Evolutionary conservation across 2,888 invertebrate genomes (phyloP), one percentile per base, ranked within the genome.

Genomic region (Busseola fusca): DNA sequence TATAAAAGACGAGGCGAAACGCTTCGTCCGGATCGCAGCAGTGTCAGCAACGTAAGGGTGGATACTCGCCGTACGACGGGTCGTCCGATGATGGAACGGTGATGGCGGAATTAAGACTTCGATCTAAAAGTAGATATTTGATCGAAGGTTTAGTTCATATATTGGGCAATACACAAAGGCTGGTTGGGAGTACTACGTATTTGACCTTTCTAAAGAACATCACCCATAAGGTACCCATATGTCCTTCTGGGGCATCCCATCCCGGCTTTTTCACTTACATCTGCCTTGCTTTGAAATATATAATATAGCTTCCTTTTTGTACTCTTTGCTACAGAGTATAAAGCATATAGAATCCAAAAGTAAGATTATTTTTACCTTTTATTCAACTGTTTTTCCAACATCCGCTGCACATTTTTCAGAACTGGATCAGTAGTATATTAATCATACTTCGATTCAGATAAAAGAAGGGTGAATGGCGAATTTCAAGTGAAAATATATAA

Each of bases 401-500:
- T 71, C 45, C 54, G 12, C 37, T 57, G 76, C 52, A 48, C 68
- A 64, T 76, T 66, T 76, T 56, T 52, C 45, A 54, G 63, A 63
- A 65, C 76, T 68, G 52, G 37, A 59, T 30, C 62, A 4, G 52
- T 50, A 52, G 71, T 64, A 65, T 76, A 80, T 76, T 69, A 79
- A 79, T 72, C 72, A 72, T 65, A 48, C 63, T 66, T 45, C 34
- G 56, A 76, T 69, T 72, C 60, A 63, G 68, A 76, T 81, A 69
- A 66, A 78, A 69, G 58, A 58, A 70, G 66, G 64, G 42, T 72
- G 69, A 70, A 69, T 48, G 34, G 64, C 42, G 69, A 66, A 78
- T 65, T 62, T 78, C 62, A 63, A 81, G 72, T 67, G 78, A 81
- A 80, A 77, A 77, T 73, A 81, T 68, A 85, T 86, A 82, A 84